Evolutionary conservation across 1,140 invertebrate genomes (phyloP), one percentile per base, ranked within the genome.

Genomic region (Anthonomus grandis): DNA sequence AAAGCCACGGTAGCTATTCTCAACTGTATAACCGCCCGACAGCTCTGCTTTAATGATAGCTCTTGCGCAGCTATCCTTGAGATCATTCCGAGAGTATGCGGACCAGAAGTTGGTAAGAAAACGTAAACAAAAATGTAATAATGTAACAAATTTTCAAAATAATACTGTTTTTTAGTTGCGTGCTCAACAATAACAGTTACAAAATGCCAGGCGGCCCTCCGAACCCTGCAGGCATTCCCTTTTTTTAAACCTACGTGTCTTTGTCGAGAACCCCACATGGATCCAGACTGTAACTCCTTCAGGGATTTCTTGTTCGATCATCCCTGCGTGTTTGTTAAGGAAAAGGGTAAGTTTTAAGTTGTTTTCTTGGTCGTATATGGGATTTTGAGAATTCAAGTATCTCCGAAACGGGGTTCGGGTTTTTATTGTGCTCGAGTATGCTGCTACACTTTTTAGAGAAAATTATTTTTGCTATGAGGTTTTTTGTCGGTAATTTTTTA

Each of bases 221-320:
- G 86, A 62, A 93, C 90, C 19, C 78, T 94, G 47, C 89, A 92
- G 79, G 88, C 89, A 42, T 93, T 93, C 74, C 86, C 89, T 62
- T 93, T 91, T 81, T 94, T 93, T 80, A 86, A 87, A 69, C 91
- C 91, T 63, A 93, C 90, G 61, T 94, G 91, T 75, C 84, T 94
- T 64, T 94, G 91, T 77, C 83, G 86, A 57, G 90, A 93, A 68
- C 90, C 90, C 6, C 86, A 87, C 73, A 82, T 90, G 63, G 91
- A 94, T 77, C 90, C 88, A 57, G 89, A 92, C 66, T 94, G 91
- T 75, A 94, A 92, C 78, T 88, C 86, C 65, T 93, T 93, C 78
- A 83, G 89, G 68, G 90, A 93, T 76, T 93, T 92, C 71, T 81
- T 94, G 45, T 93, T 93, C 72, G 91, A 94, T 76, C 91, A 94